phyloP scores from a whole-genome alignment of 2,113 vertebrate species.

The Zosterops pallidus region DNA sequence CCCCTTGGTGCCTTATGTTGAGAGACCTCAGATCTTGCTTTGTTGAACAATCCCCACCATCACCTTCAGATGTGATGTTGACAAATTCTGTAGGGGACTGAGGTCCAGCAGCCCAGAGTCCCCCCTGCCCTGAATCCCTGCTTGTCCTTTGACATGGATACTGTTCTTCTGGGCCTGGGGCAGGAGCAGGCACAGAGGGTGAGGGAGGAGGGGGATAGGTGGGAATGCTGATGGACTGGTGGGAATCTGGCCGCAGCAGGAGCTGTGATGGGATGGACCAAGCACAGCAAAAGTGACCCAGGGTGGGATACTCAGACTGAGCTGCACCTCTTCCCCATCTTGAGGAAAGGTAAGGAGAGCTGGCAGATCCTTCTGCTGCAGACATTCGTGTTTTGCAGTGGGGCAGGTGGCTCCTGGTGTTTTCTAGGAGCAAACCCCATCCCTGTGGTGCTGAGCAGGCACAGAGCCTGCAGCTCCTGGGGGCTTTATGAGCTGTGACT shows the following conservation, averaged over 20 bases:
- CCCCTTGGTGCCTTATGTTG: not conserved
- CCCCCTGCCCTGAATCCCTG: not conserved
- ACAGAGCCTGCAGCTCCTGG: not conserved
- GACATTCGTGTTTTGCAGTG: not conserved
- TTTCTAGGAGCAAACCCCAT: not conserved
- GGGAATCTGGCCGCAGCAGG: not conserved
- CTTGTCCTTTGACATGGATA: not conserved
- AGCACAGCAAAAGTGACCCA: accelerated
- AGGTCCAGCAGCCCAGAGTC: not conserved
- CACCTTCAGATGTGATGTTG: not conserved
- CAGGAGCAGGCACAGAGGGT: not conserved
- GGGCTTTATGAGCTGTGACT: accelerated
- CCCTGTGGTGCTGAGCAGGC: not conserved
- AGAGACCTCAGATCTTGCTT: not conserved
- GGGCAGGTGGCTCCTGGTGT: not conserved
- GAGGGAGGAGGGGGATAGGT: not conserved
- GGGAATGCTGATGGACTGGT: not conserved
- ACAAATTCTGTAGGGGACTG: accelerated
- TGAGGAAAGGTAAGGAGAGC: not conserved
- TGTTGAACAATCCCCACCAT: not conserved
- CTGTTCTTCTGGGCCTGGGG: not conserved
- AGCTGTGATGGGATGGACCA: not conserved
- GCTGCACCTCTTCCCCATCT: not conserved
- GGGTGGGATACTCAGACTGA: not conserved
- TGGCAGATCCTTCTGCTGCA: not conserved